Conservation (phyloP, 2,888 invertebrate genomes). For the Rhamphomyia laevipes region DNA sequence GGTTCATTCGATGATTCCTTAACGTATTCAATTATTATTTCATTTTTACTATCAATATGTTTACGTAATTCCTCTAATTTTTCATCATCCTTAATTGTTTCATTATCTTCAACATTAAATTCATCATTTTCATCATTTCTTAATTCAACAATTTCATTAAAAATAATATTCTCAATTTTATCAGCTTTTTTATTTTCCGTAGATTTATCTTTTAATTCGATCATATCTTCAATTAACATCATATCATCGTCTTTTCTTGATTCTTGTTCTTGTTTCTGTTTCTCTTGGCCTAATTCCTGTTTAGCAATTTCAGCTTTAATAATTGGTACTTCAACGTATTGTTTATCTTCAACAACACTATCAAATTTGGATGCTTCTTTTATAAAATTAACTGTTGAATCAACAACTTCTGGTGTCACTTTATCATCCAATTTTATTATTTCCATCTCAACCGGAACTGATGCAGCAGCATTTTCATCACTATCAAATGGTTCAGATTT, state of each 20-base stretch:
- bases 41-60: conserved; percentile 31
- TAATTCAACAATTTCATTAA: conserved; percentile 15
- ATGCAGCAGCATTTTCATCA: background rate
- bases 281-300: conserved; percentile 27
- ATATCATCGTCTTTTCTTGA: conserved; percentile 10
- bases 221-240: background rate
- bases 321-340: conserved; percentile 36
- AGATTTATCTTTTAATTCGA: conserved; percentile 1
- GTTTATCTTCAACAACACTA: conserved; percentile 35
- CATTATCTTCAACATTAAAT: conserved; percentile 29
- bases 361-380: conserved; percentile 36
- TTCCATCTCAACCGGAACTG: background rate
- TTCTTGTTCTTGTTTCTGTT: conserved; percentile 23
- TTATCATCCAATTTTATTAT: conserved; percentile 24
- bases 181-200: conserved; percentile 6
- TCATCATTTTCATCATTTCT: conserved; percentile 27
- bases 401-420: background rate
- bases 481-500: conserved; percentile 17
- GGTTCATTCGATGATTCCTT: conserved; percentile 43
- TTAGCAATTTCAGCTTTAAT: conserved; percentile 27
- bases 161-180: background rate
- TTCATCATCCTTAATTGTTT: conserved; percentile 40
- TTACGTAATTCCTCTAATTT: conserved; percentile 43
- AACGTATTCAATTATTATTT: conserved; percentile 34
- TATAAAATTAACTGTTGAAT: background rate